phyloP scores from a whole-genome alignment of 2,888 invertebrate species.

The Coelopa pilipes region DNA sequence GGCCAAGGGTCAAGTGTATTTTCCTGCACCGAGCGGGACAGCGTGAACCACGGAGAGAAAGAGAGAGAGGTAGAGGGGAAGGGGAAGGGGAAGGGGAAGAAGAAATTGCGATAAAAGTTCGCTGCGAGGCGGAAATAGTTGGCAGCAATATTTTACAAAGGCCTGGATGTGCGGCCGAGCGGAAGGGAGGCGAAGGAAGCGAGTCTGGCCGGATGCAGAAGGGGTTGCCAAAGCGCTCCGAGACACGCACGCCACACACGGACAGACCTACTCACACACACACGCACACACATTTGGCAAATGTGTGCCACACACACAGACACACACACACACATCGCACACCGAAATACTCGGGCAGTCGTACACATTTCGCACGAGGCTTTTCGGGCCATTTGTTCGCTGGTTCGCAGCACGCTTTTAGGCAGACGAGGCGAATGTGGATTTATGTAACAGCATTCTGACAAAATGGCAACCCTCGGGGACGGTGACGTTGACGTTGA shows the following conservation, averaged over 20 bases:
- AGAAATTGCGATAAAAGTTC: too few species aligned
- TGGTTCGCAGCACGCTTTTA: not conserved
- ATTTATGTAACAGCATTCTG: not conserved
- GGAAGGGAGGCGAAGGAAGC: not conserved
- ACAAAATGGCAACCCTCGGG: not conserved
- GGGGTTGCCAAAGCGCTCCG: too few species aligned
- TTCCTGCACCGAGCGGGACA: too few species aligned
- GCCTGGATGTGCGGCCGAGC: not conserved
- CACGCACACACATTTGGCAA: not conserved
- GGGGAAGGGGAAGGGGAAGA: too few species aligned
- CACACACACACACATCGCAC: not conserved
- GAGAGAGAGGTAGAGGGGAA: too few species aligned
- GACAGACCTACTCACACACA: not conserved
- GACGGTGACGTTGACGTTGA: not conserved
- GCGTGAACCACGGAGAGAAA: too few species aligned
- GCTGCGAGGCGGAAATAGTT: not conserved
- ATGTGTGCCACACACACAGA: not conserved
- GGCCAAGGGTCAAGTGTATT: too few species aligned
- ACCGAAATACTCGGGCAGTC: not conserved
- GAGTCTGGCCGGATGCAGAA: not conserved
- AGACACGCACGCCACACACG: not conserved
- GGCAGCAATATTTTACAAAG: not conserved
- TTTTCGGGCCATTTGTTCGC: not conserved
- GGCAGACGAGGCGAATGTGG: not conserved
- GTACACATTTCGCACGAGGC: not conserved